These are phyloP conservation scores for Drosophila nigrodunni DNA, from an alignment of 1,140 invertebrate species.

Conservation along the genomic window DNA sequence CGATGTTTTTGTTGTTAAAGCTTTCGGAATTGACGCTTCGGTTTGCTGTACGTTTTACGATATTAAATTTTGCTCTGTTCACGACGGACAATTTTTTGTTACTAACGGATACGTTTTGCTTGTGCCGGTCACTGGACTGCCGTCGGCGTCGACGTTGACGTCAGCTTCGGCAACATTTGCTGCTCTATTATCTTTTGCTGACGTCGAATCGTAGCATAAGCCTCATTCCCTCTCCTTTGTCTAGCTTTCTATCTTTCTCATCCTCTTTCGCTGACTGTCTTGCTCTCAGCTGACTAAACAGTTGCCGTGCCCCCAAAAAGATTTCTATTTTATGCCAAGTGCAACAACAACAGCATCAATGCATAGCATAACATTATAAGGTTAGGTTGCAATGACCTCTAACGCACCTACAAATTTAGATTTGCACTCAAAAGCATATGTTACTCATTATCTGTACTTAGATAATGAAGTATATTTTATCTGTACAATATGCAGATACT, in stretches of 20 bases:
- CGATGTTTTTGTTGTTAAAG: conserved; percentile 46
- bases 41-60: conserved; percentile 22
- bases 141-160: neutral
- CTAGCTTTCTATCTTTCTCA: neutral
- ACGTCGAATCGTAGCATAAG: conserved; percentile 26
- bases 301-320: conserved; percentile 65
- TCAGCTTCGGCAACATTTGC: conserved; percentile 33
- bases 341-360: neutral
- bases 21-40: conserved; percentile 18
- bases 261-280: conserved; percentile 2
- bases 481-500: neutral
- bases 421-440: neutral
- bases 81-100: conserved; percentile 72
- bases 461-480: no score
- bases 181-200: conserved; percentile 44
- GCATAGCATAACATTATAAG: neutral
- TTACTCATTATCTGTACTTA: no score
- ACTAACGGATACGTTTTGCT: conserved; percentile 55
- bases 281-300: conserved; percentile 36
- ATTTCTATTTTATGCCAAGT: conserved; percentile 19
- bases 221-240: conserved; percentile 1
- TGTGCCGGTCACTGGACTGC: conserved; percentile 47
- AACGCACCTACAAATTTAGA: neutral
- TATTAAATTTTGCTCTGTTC: conserved; percentile 69
- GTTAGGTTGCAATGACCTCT: neutral